Evolutionary conservation across 2,888 invertebrate genomes (phyloP).

Genomic region (Erynnis tages): DNA sequence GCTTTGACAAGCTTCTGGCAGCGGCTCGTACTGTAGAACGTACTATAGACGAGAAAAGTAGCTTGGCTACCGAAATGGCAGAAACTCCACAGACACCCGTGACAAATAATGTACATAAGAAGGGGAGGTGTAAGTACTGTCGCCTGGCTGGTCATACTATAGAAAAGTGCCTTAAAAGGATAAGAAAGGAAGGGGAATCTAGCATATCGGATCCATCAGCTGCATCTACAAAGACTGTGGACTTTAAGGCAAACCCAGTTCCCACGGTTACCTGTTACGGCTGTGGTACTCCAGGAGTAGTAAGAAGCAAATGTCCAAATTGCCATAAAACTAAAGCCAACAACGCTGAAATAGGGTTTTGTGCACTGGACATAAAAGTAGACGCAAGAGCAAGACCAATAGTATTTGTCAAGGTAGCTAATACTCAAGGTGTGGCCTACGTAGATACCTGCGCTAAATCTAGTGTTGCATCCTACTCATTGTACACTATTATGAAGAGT

Average conservation of each 20-base stretch:
- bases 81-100: background rate
- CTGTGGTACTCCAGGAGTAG: slow-evolving; percentile 30
- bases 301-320: slow-evolving; percentile 24
- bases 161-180: slow-evolving; percentile 8
- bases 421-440: slow-evolving; percentile 6
- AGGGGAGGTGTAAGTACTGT: slow-evolving; percentile 22
- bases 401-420: slow-evolving; percentile 20
- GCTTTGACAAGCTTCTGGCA: slow-evolving; percentile 1
- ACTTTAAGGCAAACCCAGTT: background rate
- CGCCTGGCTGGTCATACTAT: slow-evolving; percentile 17
- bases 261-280: slow-evolving; percentile 29
- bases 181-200: background rate
- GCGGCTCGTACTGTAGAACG: slow-evolving; percentile 11
- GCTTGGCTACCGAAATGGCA: background rate
- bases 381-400: slow-evolving; percentile 28
- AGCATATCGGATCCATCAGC: too few relatives aligned
- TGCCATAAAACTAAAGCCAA: slow-evolving; percentile 20
- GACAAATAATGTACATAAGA: too few relatives aligned
- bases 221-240: background rate
- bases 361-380: slow-evolving; percentile 12
- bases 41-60: background rate
- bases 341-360: slow-evolving; percentile 20
- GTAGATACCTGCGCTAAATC: slow-evolving; percentile 30
- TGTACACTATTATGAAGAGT: slow-evolving; percentile 16
- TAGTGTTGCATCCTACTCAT: slow-evolving; percentile 28